Conservation (phyloP, 2,113 vertebrate species). For the Phainopepla nitens region DNA sequence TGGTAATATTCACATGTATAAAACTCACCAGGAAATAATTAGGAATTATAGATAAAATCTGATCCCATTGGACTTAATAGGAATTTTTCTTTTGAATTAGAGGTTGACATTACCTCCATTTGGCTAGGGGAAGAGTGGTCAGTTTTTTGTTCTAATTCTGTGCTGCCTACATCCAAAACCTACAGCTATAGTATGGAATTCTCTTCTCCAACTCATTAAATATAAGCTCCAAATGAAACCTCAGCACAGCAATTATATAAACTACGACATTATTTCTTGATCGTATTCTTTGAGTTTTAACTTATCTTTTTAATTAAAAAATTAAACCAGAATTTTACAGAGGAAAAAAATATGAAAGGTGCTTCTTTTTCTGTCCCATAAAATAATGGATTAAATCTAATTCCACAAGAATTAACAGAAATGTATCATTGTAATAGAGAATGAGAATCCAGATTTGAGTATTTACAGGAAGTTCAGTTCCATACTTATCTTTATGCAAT, state of each 20-base stretch:
- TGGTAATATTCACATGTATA: neutral
- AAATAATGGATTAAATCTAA: neutral
- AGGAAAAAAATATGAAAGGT: neutral
- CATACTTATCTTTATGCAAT: neutral
- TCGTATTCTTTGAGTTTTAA: neutral
- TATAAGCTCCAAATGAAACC: neutral
- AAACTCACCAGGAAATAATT: constrained; percentile 19
- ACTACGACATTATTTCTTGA: neutral
- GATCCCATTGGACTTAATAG: neutral
- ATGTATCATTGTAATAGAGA: neutral
- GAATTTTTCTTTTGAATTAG: neutral
- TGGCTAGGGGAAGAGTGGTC: neutral
- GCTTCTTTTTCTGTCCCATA: neutral
- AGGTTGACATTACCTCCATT: neutral
- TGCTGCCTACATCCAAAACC: neutral
- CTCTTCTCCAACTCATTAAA: neutral
- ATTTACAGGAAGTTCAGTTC: neutral
- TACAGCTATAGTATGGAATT: neutral
- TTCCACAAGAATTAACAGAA: neutral
- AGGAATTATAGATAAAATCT: neutral
- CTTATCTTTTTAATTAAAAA: neutral
- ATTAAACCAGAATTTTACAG: neutral
- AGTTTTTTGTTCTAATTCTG: neutral
- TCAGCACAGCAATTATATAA: neutral
- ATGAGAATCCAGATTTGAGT: neutral